Evolutionary conservation across 2,797 vertebrate species (phyloP).

Genomic region (Myotis planiceps): DNA sequence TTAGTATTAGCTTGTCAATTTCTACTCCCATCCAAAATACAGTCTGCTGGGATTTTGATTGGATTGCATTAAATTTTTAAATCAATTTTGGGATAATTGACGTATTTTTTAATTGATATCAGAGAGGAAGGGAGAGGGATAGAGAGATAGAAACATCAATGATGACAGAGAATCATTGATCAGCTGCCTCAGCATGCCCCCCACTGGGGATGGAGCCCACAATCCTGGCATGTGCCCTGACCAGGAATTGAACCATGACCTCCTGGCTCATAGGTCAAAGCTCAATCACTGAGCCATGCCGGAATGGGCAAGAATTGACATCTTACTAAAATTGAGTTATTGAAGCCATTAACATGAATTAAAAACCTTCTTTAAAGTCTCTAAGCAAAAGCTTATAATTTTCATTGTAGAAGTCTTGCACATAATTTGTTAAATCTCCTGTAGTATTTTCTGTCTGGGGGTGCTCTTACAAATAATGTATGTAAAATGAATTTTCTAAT

Average conservation of each 20-base stretch:
- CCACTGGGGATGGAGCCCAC: neutral
- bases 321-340: neutral
- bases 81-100: neutral
- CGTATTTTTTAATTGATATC: neutral
- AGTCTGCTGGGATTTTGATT: neutral
- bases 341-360: neutral
- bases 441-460: neutral
- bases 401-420: neutral
- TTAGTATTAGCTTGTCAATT: neutral
- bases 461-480: neutral
- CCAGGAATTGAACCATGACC: neutral
- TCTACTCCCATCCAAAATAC: neutral
- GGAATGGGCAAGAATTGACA: neutral
- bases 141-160: neutral
- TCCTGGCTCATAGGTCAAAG: neutral
- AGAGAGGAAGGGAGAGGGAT: neutral
- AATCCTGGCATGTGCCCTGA: neutral
- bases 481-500: neutral
- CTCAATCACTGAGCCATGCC: neutral
- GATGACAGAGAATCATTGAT: neutral
- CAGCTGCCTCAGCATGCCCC: neutral
- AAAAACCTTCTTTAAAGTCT: conserved; percentile 20
- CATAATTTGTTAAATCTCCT: neutral
- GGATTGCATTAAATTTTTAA: neutral
- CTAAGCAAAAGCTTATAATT: neutral